Conservation (phyloP, 2,113 vertebrate species). For the Galemys pyrenaicus region DNA sequence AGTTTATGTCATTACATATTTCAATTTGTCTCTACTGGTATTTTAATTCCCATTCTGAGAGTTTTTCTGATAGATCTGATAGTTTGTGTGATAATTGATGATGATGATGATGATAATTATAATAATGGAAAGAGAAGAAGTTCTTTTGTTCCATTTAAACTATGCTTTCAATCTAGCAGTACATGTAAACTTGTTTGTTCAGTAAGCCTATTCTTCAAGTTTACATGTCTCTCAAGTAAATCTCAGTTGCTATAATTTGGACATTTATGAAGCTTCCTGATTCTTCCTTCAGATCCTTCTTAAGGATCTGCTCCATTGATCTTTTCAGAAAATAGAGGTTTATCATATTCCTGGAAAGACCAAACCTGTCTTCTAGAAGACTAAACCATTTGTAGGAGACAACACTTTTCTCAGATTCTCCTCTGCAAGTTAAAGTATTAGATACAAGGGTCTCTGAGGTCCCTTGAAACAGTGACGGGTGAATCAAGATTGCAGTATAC, state of each 20-base stretch:
- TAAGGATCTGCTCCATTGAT: not conserved
- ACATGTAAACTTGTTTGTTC: not conserved
- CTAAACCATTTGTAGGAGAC: not conserved
- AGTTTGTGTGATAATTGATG: not conserved
- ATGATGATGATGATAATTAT: not conserved
- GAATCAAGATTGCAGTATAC: not conserved
- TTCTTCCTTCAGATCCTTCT: not conserved
- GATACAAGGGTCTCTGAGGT: not conserved
- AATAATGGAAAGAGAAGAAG: not conserved
- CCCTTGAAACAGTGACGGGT: not conserved
- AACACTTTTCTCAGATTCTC: not conserved
- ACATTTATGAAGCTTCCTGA: not conserved
- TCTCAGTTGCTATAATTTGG: not conserved
- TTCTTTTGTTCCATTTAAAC: not conserved
- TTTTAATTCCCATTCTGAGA: not conserved
- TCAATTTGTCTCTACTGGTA: constrained; percentile 12
- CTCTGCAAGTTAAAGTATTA: not conserved
- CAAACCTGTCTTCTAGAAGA: not conserved
- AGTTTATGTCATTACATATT: constrained; percentile 44
- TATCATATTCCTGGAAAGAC: not conserved
- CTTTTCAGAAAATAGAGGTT: not conserved
- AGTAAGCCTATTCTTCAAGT: not conserved
- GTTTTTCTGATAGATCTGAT: not conserved
- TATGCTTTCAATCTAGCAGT: not conserved
- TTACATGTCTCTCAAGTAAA: constrained; percentile 29